Evolutionary conservation across 2,888 invertebrate species (phyloP), one percentile per base, ranked within the genome.

Genomic region (Tenthredo scrophulariae): DNA sequence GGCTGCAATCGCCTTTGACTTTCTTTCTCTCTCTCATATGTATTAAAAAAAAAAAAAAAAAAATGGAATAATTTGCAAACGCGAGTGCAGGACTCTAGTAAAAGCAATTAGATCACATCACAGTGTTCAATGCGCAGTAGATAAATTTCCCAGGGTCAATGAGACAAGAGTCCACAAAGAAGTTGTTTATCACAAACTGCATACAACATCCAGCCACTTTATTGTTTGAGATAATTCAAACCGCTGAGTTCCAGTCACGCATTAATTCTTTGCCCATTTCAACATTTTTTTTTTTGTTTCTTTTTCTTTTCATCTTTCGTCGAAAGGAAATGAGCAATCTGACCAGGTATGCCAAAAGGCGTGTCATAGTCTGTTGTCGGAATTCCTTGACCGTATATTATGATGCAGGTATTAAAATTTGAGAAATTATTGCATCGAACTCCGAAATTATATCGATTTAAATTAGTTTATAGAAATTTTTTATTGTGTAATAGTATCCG

Each of bases 141-240:
- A 33, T 9, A 33, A 67, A 18, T 67, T 18, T 33, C 18, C 18
- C 67, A 67, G 29, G 67, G 29, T 67, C 29, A n/a, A n/a, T n/a
- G 33, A 67, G 67, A 54, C n/a, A 67, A 0, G 33, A 13, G 67
- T 18, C 33, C 10, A 33, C 7, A 26, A 15, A 67, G 18, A 67
- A 67, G 15, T 67, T 67, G 33, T 67, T 33, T 15, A 33, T 67
- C 33, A 6, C 33, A 67, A 67, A 67, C 67, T 67, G 67, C 67
- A 67, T 18, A 15, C 33, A 15, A 5, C 26, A 13, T 67, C 67
- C 6, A 18, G 6, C 33, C 67, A 67, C 10, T 67, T 67, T 67
- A 67, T 18, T 18, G 67, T 6, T 29, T 33, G 18, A 33, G 67
- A 67, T 33, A 18, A 67, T 26, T 65, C 13, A 33, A 33, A 33